Base-by-base conservation (phyloP, 2,113 vertebrate species). In the Sitta europaea region DNA sequence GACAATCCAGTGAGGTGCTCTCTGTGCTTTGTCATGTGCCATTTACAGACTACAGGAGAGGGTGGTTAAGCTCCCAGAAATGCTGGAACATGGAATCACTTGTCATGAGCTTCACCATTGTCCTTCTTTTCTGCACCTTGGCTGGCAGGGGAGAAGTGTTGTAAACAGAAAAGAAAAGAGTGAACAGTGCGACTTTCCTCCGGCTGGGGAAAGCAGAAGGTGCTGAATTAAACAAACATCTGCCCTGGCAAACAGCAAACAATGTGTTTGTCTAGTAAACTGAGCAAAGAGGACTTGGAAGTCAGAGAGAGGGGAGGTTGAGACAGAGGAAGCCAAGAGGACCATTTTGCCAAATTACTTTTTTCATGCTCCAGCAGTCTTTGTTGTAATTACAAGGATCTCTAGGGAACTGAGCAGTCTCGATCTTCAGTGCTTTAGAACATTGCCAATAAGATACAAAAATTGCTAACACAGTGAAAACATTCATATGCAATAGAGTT, bases 221-320 rank as follows among this genome's bases (percentile, higher is more conserved):
- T 92, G 72, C 59, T 0, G 75, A 65, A 86, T 88, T 91, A 97
- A 97, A 94, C 81, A 95, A 96, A 97, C 95, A 96, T 95, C 97
- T 97, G 96, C 47, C 79, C 95, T 94, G 94, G 94, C 20, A 23
- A 96, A 95, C 10, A 93, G 91, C 93, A 97, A 97, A 97, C 92
- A 96, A 91, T 57, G 84, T 94, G 90, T 95, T 96, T 96, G 92
- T 94, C 88, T 74, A 84, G 81, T 92, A 96, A 94, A 92, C 76
- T 65, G 58, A 95, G 86, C 84, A 96, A 96, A 95, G 86, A 94
- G 81, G 78, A 79, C 94, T 95, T 95, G 91, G 88, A 95, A 97
- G 90, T 93, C 90, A 70, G 48, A 87, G 87, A 43, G 88, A 82
- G 42, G 55, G 40, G 88, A 85, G 80, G 74, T 68, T 42, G 88